phyloP scores from a whole-genome alignment of 2,113 vertebrate genomes.

The Gasterosteus nipponicus region DNA sequence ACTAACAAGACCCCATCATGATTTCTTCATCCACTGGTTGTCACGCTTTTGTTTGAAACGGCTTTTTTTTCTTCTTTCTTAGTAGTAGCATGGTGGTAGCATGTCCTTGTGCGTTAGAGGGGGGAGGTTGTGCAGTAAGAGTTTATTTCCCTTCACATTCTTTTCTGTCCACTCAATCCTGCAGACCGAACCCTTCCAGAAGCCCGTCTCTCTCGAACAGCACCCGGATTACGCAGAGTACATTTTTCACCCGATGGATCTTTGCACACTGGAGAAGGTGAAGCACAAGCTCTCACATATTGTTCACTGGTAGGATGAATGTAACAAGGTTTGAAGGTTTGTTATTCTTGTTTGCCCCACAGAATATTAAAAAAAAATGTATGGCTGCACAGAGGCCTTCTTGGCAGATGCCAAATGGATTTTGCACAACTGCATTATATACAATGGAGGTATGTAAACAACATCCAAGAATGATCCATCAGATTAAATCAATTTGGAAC shows the following conservation, averaged over 20 bases:
- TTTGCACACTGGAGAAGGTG: conserved; percentile 98
- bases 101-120: conserved; percentile 47
- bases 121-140: conserved; percentile 17
- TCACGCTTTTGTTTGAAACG: conserved; percentile 63
- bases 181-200: conserved; percentile 98
- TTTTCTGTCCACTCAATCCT: conserved; percentile 38
- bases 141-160: conserved; percentile 32
- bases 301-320: background rate
- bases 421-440: conserved; percentile 99
- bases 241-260: conserved; percentile 99
- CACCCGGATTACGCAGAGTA: conserved; percentile 99
- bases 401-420: conserved; percentile 99
- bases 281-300: background rate
- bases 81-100: conserved; percentile 53
- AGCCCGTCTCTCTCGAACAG: conserved; percentile 96
- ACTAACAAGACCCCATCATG: conserved; percentile 76
- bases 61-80: conserved; percentile 45
- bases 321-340: background rate
- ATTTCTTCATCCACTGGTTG: conserved; percentile 69
- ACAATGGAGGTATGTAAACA: conserved; percentile 89
- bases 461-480: background rate
- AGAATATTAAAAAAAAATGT: conserved; percentile 99
- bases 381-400: conserved; percentile 98
- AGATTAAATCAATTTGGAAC: background rate
- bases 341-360: conserved; percentile 31